Evolutionary conservation across 2,888 invertebrate species (phyloP), one percentile per base, ranked within the genome.

Genomic region (Adineta ricciae): DNA sequence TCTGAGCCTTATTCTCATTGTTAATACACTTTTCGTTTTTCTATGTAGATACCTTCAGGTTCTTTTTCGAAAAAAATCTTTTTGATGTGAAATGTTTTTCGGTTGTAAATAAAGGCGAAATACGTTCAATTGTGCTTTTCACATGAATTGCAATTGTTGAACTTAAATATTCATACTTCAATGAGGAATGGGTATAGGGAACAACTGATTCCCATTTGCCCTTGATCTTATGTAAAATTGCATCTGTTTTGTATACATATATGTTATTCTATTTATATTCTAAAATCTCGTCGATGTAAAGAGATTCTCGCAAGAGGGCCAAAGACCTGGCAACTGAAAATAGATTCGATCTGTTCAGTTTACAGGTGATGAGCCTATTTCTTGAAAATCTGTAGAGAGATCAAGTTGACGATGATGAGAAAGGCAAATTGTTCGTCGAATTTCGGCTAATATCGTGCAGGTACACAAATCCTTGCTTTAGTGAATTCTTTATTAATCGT

Each of bases 301-400:
- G 32, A 32, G 64, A 64, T 64, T 64, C 14, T 64, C 9, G 32
- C 16, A 64, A 32, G 32, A 64, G 64, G 64, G 64, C 27, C 64
- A 64, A 64, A 64, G 16, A 64, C 64, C 64, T 64, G 64, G 64
- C 64, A 64, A 64, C 64, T 64, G 64, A 64, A 32, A 64, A 27
- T 64, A 32, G 5, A 64, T 32, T 4, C 0, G 19, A 16, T 36
- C 3, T 32, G 64, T 32, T 64, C 64, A 64, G 64, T 64, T 64
- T 64, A 64, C 64, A 64, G 64, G 64, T 64, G 32, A 64, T 64
- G 64, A 64, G 64, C 64, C 64, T 64, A 64, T 32, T 32, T 19
- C 56, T 32, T 64, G 32, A 64, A 32, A 64, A 64, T 64, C 64
- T 64, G 32, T 19, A 50, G 14, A 50, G 19, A 16, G n/a, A 19